A percentile compares a stretch with the other conserved stretches of the same genome.
Evolutionary conservation across 2,113 vertebrate species (phyloP).

Genomic region (Anguilla japonica): DNA sequence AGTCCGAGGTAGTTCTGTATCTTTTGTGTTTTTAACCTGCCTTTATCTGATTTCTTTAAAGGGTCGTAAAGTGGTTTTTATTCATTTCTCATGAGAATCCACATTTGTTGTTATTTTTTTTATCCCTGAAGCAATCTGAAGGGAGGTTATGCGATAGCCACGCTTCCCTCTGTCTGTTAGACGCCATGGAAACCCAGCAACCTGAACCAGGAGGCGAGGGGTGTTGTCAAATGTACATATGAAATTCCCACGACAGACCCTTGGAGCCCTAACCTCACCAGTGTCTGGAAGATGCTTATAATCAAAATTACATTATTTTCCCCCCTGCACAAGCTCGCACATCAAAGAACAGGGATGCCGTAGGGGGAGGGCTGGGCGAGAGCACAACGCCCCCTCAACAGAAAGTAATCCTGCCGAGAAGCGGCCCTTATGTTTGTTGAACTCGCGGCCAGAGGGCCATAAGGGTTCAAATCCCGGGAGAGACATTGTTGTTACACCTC

Average conservation of each 20-base stretch:
- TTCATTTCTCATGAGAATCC: not conserved
- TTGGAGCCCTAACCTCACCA: not conserved
- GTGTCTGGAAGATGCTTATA: not conserved
- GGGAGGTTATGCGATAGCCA: not conserved
- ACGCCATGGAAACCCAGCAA: not conserved
- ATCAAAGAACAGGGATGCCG: not conserved
- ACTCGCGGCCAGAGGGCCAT: not conserved
- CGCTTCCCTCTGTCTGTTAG: too few relatives aligned
- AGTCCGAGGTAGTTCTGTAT: not conserved
- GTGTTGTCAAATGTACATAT: not conserved
- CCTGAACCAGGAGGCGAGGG: not conserved
- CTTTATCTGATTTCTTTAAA: not conserved
- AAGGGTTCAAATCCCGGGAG: constrained; percentile 1
- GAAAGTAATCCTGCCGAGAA: not conserved
- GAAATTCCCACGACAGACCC: not conserved
- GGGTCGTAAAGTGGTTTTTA: not conserved
- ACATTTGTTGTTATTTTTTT: not conserved
- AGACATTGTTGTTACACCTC: not conserved
- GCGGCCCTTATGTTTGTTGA: not conserved
- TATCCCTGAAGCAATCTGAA: not conserved
- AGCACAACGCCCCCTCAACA: not conserved
- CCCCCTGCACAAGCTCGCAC: not conserved
- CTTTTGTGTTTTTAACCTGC: not conserved
- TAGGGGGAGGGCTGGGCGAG: not conserved
- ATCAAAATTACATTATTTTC: not conserved